Conservation (phyloP, 2,888 invertebrate species). For the Venusia cambrica region DNA sequence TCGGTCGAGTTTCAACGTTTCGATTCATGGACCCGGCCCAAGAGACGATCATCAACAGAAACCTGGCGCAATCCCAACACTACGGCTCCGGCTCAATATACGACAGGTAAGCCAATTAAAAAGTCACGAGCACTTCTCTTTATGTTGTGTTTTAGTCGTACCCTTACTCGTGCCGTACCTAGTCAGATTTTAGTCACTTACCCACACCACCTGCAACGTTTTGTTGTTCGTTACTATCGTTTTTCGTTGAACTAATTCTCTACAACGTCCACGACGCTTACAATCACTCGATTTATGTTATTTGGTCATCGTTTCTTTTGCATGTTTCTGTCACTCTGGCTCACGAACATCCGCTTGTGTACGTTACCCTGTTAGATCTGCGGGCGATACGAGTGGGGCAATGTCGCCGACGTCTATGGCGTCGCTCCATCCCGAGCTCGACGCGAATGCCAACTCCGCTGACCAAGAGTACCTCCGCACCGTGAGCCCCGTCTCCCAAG, state of each 20-base stretch:
- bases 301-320: conserved; percentile 63
- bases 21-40: conserved; percentile 91
- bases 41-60: conserved; percentile 88
- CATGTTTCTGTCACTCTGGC: conserved; percentile 78
- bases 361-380: conserved; percentile 69
- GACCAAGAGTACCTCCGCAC: conserved; percentile 63
- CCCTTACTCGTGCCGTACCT: conserved; percentile 36
- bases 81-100: conserved; percentile 89
- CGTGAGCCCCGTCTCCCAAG: conserved; percentile 75
- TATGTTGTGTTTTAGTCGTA: conserved; percentile 53
- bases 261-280: conserved; percentile 48
- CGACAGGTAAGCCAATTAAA: conserved; percentile 84
- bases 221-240: conserved; percentile 37
- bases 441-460: conserved; percentile 51
- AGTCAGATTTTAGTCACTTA: conserved; percentile 37
- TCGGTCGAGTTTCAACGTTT: conserved; percentile 92
- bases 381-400: no score
- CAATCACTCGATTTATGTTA: conserved; percentile 54
- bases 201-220: conserved; percentile 47
- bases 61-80: conserved; percentile 86
- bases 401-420: conserved; percentile 65
- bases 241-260: conserved; percentile 43
- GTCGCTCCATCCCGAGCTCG: conserved; percentile 51
- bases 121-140: conserved; percentile 17
- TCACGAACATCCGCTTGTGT: conserved; percentile 78